Evolutionary conservation across 2,888 invertebrate genomes (phyloP), one percentile per base, ranked within the genome.

Genomic region (Melieria omissa): DNA sequence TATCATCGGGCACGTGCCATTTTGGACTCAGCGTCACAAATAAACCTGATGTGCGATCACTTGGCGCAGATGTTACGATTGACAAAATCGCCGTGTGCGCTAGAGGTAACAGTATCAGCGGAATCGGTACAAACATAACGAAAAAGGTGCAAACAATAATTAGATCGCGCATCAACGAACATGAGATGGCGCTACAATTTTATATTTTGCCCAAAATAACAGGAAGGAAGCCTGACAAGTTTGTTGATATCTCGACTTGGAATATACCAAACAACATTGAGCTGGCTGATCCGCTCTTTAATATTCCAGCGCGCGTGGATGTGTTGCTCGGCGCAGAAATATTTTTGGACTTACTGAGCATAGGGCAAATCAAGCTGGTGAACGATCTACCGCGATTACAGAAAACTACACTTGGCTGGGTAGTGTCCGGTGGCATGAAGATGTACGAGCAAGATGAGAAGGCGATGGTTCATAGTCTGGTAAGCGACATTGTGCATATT

Each of bases 21-120:
- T n/a, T 63, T 75, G 29, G 72, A 76, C 60, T 75, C 74, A 10
- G 70, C 63, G 6, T 72, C 73, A 5, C 71, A 74, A 61, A 61
- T 74, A 0, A 73, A 73, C 12, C 14, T 74, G 69, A n/a, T n/a
- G n/a, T n/a, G n/a, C n/a, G n/a, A 64, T n/a, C 41, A 70, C 60
- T 49, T 73, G 10, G 65, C 66, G 42, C 67, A 73, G 9, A 71
- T 41, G 14, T 47, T 71, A 44, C 29, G 29, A 29, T 29, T 29
- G 29, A 29, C 29, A 29, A 29, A 29, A 29, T 29, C 29, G 29
- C 29, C 29, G 12, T 54, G 54, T 54, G 14, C 14, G 10, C 54
- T 54, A 54, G 6, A 4, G 54, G 54, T 6, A 6, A 29, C 29
- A 3, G 29, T 29, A 29, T 29, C 29, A 29, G 29, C 29, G 29